Base-by-base conservation (phyloP, 2,888 invertebrate genomes). In the Operophtera brumata region DNA sequence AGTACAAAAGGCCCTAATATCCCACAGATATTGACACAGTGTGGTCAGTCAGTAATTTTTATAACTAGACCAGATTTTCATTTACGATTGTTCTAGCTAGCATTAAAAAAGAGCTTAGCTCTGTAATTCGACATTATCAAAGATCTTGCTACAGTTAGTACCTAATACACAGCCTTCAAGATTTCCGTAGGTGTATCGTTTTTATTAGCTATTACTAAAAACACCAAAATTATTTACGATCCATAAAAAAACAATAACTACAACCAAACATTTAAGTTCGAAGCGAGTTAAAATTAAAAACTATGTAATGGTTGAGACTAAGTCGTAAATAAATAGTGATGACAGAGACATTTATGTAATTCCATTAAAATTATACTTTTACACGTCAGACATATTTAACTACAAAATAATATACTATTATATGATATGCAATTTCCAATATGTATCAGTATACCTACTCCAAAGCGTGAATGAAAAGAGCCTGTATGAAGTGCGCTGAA, bases 251-350 rank as follows among this genome's bases (percentile, higher is more conserved):
- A 51, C 46, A 57, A 58, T 46, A 55, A 34, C 46, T 35, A 28
- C 44, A 53, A 52, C 49, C 35, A 51, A 34, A 46, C 36, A 47
- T 59, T 59, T 58, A 57, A 45, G 36, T 47, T 43, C 39, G 41
- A 46, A 43, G 52, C 45, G 20, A 39, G 53, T 47, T 49, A 54
- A 61, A 54, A 47, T 55, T 48, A 37, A 55, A 58, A 54, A 59
- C 39, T 54, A 57, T 59, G 20, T 20, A 20, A 57, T 54, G 39
- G 56, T 42, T 10, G 47, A 39, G 46, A 52, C 51, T 55, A 57
- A 28, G 39, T 59, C 48, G 51, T 65, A 57, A 59, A 62, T 64
- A 61, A 52, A 47, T 61, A 54, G 55, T 43, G 40, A 47, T 57
- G 62, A 57, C 28, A 50, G 50, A 45, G 39, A 57, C 58, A 53